A percentile compares a stretch with the other conserved stretches of the same genome.
Evolutionary conservation across 2,888 invertebrate genomes (phyloP).

Genomic region (Graphium colonna): DNA sequence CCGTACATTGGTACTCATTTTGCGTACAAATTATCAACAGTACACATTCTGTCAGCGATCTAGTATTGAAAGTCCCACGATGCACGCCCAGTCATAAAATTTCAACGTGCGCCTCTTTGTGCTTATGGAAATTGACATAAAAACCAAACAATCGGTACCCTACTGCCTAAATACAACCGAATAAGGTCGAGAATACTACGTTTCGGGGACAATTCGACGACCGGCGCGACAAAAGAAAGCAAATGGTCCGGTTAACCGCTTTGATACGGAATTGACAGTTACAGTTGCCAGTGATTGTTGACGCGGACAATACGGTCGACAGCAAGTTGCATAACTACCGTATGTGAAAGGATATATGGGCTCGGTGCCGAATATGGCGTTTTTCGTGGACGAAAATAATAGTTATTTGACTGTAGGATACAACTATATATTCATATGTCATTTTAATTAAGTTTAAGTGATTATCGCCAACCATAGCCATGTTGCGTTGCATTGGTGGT

Average conservation of each 20-base stretch:
- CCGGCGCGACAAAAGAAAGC: constrained; percentile 50
- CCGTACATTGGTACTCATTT: background rate
- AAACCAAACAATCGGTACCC: constrained; percentile 28
- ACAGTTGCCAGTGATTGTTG: constrained; percentile 39
- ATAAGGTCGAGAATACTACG: constrained; percentile 28
- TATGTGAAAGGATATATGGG: constrained; percentile 33
- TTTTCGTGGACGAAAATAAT: too few relatives aligned
- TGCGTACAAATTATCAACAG: constrained; percentile 6
- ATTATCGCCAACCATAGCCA: too few relatives aligned
- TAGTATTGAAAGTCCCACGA: constrained; percentile 39
- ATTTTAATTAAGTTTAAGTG: too few relatives aligned
- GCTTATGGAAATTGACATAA: constrained; percentile 37
- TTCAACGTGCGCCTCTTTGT: constrained; percentile 39
- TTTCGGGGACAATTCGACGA: constrained; percentile 21
- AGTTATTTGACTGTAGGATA: too few relatives aligned
- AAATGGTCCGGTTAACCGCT: constrained; percentile 66
- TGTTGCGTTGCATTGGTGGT: too few relatives aligned
- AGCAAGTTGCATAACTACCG: constrained; percentile 47
- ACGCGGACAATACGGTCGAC: constrained; percentile 49
- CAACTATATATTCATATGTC: too few relatives aligned
- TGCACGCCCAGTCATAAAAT: constrained; percentile 39
- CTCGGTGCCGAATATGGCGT: background rate
- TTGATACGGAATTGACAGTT: constrained; percentile 43
- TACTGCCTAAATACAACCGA: constrained; percentile 24
- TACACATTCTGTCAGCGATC: constrained; percentile 28